A percentile compares a stretch with the other conserved stretches of the same genome.
These are phyloP conservation scores for Myripristis jacobus DNA, from an alignment of 2,797 vertebrate species.

Conservation along the genomic window DNA sequence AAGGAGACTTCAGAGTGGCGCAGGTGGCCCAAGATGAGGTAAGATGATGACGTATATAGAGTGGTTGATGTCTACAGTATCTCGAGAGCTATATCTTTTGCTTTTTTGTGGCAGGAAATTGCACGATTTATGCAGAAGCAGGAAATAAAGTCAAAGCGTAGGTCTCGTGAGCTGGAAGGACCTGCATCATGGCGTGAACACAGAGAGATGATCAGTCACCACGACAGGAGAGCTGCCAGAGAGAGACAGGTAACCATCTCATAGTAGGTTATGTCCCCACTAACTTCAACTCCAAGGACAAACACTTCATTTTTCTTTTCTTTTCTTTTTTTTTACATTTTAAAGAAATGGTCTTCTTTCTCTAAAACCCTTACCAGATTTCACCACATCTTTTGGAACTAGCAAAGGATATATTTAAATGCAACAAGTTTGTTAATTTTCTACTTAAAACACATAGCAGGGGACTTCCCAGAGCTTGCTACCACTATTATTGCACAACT, in stretches of 20 bases:
- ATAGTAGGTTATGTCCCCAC: neutral
- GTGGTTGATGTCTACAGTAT: neutral
- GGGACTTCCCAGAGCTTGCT: too few relatives aligned
- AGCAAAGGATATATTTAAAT: too few relatives aligned
- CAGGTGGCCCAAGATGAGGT: conserved; percentile 88
- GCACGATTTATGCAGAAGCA: conserved; percentile 87
- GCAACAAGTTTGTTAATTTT: too few relatives aligned
- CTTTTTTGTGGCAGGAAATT: conserved; percentile 79
- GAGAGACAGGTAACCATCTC: conserved; percentile 71
- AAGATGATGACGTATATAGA: neutral
- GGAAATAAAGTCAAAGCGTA: conserved; percentile 81
- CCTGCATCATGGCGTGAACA: conserved; percentile 66
- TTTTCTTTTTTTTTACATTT: too few relatives aligned
- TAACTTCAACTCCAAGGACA: too few relatives aligned
- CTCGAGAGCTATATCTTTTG: neutral
- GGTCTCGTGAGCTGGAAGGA: conserved; percentile 76
- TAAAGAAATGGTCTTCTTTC: too few relatives aligned
- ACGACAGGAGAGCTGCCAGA: conserved; percentile 61
- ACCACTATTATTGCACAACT: too few relatives aligned
- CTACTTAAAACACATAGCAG: too few relatives aligned
- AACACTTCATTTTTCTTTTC: too few relatives aligned
- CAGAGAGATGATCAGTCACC: conserved; percentile 61
- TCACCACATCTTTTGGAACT: too few relatives aligned
- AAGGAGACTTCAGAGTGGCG: conserved; percentile 81
- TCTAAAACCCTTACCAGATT: too few relatives aligned